Conservation (phyloP, 1,140 invertebrate species). For the Megalopta genalis region DNA sequence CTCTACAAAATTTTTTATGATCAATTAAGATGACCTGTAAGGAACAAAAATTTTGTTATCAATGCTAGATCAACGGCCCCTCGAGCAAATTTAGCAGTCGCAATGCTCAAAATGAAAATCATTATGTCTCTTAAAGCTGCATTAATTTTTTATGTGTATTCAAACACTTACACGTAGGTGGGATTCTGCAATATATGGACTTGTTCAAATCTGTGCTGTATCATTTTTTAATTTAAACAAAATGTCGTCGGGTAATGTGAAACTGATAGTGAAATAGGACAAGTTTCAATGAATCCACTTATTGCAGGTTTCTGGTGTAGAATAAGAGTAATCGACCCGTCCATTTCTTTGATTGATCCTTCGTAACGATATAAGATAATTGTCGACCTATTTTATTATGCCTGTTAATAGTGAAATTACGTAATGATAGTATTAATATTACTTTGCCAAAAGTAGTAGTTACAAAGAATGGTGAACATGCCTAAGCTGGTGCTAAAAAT, state of each 20-base stretch:
- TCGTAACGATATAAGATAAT: slow-evolving; percentile 25
- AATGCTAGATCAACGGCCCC: background rate
- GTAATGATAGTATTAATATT: slow-evolving; percentile 32
- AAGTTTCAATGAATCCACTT: background rate
- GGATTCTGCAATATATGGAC: background rate
- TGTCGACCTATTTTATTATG: slow-evolving; percentile 44
- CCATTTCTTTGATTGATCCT: slow-evolving; percentile 57
- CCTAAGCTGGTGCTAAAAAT: slow-evolving; percentile 55
- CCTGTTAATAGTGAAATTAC: slow-evolving; percentile 21
- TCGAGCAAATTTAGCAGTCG: slow-evolving; percentile 27
- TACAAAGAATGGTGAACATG: slow-evolving; percentile 28
- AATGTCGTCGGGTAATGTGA: too few species aligned
- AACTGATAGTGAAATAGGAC: background rate
- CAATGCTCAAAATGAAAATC: slow-evolving; percentile 40
- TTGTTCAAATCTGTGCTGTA: background rate
- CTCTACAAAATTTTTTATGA: slow-evolving; percentile 13
- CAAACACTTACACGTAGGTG: slow-evolving; percentile 36
- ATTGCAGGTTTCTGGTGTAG: slow-evolving; percentile 3
- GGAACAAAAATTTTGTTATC: background rate
- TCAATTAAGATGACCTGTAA: background rate
- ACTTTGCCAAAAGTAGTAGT: slow-evolving; percentile 42
- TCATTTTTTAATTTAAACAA: background rate
- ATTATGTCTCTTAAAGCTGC: slow-evolving; percentile 30
- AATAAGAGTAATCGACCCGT: slow-evolving; percentile 57
- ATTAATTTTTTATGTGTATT: slow-evolving; percentile 28